Base-by-base conservation (phyloP, 2,888 invertebrate species). In the Gasteruption jaculator region DNA sequence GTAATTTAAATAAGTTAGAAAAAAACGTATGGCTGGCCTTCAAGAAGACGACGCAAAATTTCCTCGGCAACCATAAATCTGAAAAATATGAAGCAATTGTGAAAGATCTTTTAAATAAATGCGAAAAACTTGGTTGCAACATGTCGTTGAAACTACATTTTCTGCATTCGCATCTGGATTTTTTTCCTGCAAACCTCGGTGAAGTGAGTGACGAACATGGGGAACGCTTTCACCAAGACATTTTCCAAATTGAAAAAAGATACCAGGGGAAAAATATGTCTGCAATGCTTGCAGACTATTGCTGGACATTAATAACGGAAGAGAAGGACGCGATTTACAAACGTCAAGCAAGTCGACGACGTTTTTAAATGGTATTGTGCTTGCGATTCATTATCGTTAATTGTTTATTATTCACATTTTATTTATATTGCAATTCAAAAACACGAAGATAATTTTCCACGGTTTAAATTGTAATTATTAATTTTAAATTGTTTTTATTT, bases 181-280 rank as follows among this genome's bases (percentile, higher is more conserved):
- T 43, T 40, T 57, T 55, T 40, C 45, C 54, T 46, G 41, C 57
- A 19, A 58, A 56, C 33, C 50, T 58, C 50, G 56, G 56, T 30
- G 51, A 45, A 6, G 54, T 54, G 30, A 59, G 52, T 14, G 57
- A 61, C 48, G 56, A 63, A 38, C 57, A 60, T 51, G 57, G 56
- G 32, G 55, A 62, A 48, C 52, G 52, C 45, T 61, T 62, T 41
- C 55, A 61, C 38, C 53, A 58, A 37, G 56, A 60, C 33, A 44
- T 60, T 14, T 50, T 52, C 52, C 33, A 49, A 33, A 50, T 58
- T 26, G 55, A 58, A 53, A 38, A 36, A 46, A 24, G 61, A 4
- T 65, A 63, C 47, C 60, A 60, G 46, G 58, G 58, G 21, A 47
- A 43, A 38, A 58, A 56, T 54, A 51, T 54, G 46, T 29, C 44